These are phyloP conservation scores for Druceiella hillmani DNA, from an alignment of 2,888 invertebrate species.

Conservation along the genomic window DNA sequence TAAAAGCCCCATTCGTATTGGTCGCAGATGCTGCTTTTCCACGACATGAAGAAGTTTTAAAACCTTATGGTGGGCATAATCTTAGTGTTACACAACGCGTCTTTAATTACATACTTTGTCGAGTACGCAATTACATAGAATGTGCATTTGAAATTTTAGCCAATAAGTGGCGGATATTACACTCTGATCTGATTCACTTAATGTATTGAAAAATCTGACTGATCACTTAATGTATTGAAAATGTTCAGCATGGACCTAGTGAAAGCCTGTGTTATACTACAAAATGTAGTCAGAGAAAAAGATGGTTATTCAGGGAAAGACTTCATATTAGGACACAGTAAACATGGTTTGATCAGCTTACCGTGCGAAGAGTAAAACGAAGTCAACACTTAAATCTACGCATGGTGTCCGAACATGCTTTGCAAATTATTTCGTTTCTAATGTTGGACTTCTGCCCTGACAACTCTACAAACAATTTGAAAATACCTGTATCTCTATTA, in stretches of 20 bases:
- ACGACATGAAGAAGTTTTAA: slow-evolving; percentile 10
- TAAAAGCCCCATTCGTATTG: slow-evolving; percentile 9
- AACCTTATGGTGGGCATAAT: slow-evolving; percentile 12
- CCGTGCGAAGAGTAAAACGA: not conserved
- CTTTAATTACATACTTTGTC: slow-evolving; percentile 13
- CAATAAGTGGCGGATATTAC: slow-evolving; percentile 12
- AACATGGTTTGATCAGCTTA: slow-evolving; percentile 5
- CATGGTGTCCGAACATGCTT: slow-evolving; percentile 11
- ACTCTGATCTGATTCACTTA: not conserved
- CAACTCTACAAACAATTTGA: slow-evolving; percentile 8
- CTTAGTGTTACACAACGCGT: slow-evolving; percentile 11
- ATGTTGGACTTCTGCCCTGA: slow-evolving; percentile 10
- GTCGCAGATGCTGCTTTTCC: slow-evolving; percentile 12
- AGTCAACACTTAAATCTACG: slow-evolving; percentile 12
- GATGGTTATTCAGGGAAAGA: slow-evolving; percentile 12
- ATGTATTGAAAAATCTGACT: not conserved
- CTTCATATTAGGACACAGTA: slow-evolving; percentile 5
- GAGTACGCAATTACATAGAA: slow-evolving; percentile 11
- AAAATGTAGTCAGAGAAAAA: slow-evolving; percentile 11
- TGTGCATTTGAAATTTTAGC: slow-evolving; percentile 11
- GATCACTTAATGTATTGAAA: not conserved
- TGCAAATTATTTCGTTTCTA: slow-evolving; percentile 12
- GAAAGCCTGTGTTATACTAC: slow-evolving; percentile 11
- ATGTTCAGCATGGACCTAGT: slow-evolving; percentile 10
- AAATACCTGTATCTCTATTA: too few species aligned